phyloP scores from a whole-genome alignment of 2,113 vertebrate species.

The Anguilla rostrata region DNA sequence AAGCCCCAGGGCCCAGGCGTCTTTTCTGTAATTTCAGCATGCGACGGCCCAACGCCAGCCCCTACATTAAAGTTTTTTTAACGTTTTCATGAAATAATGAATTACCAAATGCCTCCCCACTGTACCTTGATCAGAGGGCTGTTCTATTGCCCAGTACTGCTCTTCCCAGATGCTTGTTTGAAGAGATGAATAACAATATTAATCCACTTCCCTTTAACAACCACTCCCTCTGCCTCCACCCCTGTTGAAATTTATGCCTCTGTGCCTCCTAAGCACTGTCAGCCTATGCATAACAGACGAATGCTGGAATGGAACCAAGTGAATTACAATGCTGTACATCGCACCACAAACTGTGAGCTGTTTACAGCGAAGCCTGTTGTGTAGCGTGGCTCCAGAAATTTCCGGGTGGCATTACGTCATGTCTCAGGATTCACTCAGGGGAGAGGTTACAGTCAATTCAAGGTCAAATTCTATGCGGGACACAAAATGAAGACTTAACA shows the following conservation, averaged over 20 bases:
- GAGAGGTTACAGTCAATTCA: neutral
- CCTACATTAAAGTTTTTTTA: neutral
- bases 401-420: neutral
- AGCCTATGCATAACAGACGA: slow-evolving; percentile 56
- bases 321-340: slow-evolving; percentile 65
- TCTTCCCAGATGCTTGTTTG: neutral
- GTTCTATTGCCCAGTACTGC: neutral
- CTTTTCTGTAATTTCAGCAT: neutral
- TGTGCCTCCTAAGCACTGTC: slow-evolving; percentile 48
- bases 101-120: neutral
- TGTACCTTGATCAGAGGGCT: neutral
- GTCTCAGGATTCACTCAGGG: neutral
- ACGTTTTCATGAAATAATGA: neutral
- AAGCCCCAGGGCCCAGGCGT: slow-evolving; percentile 12
- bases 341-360: slow-evolving; percentile 19
- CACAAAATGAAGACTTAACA: slow-evolving; percentile 6
- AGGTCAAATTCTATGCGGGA: slow-evolving; percentile 2
- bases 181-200: slow-evolving; percentile 40
- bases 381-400: neutral
- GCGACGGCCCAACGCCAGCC: neutral
- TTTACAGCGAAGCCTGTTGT: neutral
- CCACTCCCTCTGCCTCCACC: slow-evolving; percentile 43
- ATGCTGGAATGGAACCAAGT: slow-evolving; percentile 62
- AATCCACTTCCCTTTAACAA: slow-evolving; percentile 45
- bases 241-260: slow-evolving; percentile 53